Percentiles rank a stretch among this genome's conserved stretches.
Conservation (phyloP, 2,797 vertebrate species). For the Pangasius mekongensis region DNA sequence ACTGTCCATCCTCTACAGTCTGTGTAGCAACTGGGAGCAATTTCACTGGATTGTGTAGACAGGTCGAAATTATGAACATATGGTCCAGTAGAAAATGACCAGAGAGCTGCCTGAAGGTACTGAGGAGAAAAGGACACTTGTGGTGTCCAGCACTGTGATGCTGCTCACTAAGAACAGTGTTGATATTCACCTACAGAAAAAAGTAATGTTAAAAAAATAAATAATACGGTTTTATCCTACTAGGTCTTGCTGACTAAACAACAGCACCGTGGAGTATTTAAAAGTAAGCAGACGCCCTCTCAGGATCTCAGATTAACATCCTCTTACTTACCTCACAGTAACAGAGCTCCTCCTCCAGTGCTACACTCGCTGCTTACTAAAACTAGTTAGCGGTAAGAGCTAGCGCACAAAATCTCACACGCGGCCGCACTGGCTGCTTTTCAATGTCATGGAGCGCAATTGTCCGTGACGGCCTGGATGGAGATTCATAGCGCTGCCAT, state of each 20-base stretch:
- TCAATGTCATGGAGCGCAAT: slow-evolving; percentile 70
- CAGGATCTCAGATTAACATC: slow-evolving; percentile 70
- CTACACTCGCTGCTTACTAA: slow-evolving; percentile 33
- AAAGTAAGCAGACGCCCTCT: slow-evolving; percentile 67
- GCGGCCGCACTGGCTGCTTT: slow-evolving; percentile 56
- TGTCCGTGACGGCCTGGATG: slow-evolving; percentile 58
- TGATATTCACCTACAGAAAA: not conserved
- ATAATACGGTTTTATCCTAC: not conserved
- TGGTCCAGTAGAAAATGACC: slow-evolving; percentile 22
- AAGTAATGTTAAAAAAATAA: not conserved
- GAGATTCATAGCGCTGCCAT: slow-evolving; percentile 59
- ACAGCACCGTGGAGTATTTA: slow-evolving; percentile 72
- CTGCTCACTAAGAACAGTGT: not conserved
- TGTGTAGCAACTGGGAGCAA: slow-evolving; percentile 32
- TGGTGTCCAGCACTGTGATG: not conserved
- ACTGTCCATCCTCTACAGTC: slow-evolving; percentile 25
- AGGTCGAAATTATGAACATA: slow-evolving; percentile 17
- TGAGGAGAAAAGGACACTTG: not conserved
- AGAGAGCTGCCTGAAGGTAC: slow-evolving; percentile 11
- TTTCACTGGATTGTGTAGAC: slow-evolving; percentile 26
- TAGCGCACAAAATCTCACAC: slow-evolving; percentile 55
- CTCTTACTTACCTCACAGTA: slow-evolving; percentile 73
- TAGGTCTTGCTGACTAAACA: slow-evolving; percentile 70
- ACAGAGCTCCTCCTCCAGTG: slow-evolving; percentile 54
- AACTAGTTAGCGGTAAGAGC: slow-evolving; percentile 47